Evolutionary conservation across 1,140 invertebrate genomes (phyloP).

Genomic region (Brachionus koreanus): DNA sequence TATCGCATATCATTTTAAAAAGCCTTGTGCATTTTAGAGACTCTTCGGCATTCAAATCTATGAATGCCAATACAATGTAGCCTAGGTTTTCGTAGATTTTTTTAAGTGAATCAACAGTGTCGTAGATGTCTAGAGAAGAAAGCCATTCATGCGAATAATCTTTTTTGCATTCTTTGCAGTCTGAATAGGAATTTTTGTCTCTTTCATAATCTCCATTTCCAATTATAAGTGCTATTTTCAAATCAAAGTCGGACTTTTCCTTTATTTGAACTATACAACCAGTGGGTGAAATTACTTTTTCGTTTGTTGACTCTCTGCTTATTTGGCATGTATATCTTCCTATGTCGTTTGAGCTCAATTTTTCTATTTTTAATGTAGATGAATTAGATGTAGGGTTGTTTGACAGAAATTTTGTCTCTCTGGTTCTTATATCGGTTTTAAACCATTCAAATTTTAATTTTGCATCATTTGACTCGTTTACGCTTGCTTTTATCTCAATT

Average conservation of each 20-base stretch:
- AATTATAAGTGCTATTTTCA: slow-evolving; percentile 43
- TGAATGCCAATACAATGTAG: neutral
- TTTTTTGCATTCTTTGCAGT: neutral
- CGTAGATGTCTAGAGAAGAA: neutral
- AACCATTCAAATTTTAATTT: slow-evolving; percentile 39
- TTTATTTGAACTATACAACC: neutral
- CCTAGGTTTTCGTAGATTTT: neutral
- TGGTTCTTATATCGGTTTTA: neutral
- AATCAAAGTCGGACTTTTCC: slow-evolving; percentile 33
- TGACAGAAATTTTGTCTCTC: neutral
- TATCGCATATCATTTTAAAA: slow-evolving; percentile 24
- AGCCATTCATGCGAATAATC: slow-evolving; percentile 1
- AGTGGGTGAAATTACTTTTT: slow-evolving; percentile 23
- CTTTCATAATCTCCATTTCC: slow-evolving; percentile 39
- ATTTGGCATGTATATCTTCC: slow-evolving; percentile 19
- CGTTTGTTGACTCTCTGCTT: neutral
- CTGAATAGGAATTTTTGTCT: neutral
- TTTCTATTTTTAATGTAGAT: neutral
- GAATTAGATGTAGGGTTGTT: slow-evolving; percentile 9
- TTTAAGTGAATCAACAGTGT: neutral
- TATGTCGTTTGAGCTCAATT: neutral
- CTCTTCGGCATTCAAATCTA: slow-evolving; percentile 30
- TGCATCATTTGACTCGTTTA: neutral
- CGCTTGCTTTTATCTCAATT: neutral
- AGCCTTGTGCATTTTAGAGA: neutral